Base-by-base conservation (phyloP, 92 coral and sea anemone species). In the Palythoa grandiflora region DNA sequence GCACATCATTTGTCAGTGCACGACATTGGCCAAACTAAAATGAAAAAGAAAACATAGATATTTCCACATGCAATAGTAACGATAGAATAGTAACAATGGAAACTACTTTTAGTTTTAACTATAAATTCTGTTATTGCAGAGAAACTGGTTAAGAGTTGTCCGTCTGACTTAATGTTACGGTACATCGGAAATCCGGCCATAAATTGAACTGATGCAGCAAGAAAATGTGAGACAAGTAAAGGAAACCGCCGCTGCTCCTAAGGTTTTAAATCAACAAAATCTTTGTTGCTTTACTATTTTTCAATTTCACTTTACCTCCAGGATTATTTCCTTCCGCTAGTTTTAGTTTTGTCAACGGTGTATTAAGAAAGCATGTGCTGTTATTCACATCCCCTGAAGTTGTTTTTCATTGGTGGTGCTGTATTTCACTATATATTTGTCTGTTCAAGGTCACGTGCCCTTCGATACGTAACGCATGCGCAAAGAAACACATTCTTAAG, bases 141-240 rank as follows among this genome's bases (percentile, higher is more conserved):
- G 35, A 35, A 35, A 44, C 0, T 2, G 19, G 75, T 6, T 13
- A 40, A 71, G 20, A 13, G 40, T 36, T 71, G 36, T 71, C n/a
- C 39, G 9, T 28, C 11, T 51, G 39, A 15, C 21, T 17, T 12
- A 15, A 6, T 73, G 35, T 73, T 48, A 38, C 4, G 54, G 39
- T 73, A 73, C 77, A 20, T 48, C 60, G 79, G 79, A 75, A 75
- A 48, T 75, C 79, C 79, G 38, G 55, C 54, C 35, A 0, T 74
- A 8, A 10, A 73, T 10, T 71, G 36, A 11, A 4, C 10, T 71
- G 19, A 74, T n/a, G 55, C 78, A 47, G 13, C 21, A n/a, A 50
- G 17, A 63, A 48, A 28, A 48, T 35, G 60, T 10, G 55, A 14
- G 39, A 75, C 37, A n/a, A 47, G 54, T 51, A 48, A 39, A 44